Percentiles rank a stretch among this genome's conserved stretches.
phyloP scores from a whole-genome alignment of 2,888 invertebrate species.

The Catocala nupta region DNA sequence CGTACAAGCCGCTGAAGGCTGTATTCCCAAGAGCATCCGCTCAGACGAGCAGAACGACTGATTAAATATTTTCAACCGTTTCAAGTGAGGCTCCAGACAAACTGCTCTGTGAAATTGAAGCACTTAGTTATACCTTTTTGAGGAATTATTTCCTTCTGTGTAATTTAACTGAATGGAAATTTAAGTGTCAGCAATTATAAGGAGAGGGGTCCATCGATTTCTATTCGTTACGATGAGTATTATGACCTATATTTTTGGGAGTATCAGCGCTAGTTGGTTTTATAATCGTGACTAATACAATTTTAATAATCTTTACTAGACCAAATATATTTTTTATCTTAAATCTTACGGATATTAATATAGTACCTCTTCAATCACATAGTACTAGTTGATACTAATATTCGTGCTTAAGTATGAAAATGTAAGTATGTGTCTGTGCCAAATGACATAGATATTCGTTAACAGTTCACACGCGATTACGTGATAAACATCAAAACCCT shows the following conservation, averaged over 20 bases:
- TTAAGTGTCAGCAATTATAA: conserved; percentile 16
- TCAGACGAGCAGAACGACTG: conserved; percentile 19
- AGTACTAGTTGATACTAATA: too few relatives aligned
- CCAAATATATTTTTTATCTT: too few relatives aligned
- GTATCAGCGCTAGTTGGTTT: neutral
- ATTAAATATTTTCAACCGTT: conserved; percentile 47
- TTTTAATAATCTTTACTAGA: too few relatives aligned
- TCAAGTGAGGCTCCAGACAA: conserved; percentile 37
- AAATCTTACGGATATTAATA: too few relatives aligned
- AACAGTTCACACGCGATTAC: too few relatives aligned
- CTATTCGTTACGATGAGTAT: neutral
- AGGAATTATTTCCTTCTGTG: conserved; percentile 31
- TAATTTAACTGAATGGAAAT: conserved; percentile 15
- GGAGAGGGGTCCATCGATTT: conserved; percentile 6
- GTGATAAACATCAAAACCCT: too few relatives aligned
- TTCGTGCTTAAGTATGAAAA: too few relatives aligned
- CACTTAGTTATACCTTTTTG: conserved; percentile 38
- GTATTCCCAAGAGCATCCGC: conserved; percentile 15
- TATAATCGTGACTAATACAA: too few relatives aligned
- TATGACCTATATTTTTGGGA: neutral
- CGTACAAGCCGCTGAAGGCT: neutral
- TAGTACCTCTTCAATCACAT: too few relatives aligned
- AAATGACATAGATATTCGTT: too few relatives aligned
- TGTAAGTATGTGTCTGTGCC: too few relatives aligned
- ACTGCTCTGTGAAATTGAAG: conserved; percentile 45